Evolutionary conservation across 2,113 vertebrate species (phyloP).

Genomic region (Hyperoodon ampullatus): DNA sequence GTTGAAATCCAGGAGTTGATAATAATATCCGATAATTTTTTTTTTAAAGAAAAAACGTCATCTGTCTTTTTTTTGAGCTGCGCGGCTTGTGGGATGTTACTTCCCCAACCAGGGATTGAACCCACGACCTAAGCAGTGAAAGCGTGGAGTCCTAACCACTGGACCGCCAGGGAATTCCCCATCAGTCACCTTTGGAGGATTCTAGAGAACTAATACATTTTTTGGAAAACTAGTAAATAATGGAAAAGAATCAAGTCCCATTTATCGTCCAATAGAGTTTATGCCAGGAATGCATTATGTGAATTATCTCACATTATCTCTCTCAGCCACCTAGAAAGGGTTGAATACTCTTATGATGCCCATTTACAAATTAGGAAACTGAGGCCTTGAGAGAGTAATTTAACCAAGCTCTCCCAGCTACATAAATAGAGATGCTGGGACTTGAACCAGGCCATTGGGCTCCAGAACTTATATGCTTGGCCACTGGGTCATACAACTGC

Average conservation of each 20-base stretch:
- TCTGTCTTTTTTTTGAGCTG: too few species aligned
- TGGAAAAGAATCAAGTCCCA: not conserved
- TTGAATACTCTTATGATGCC: not conserved
- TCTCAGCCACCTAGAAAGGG: not conserved
- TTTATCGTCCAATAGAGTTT: not conserved
- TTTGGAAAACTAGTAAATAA: not conserved
- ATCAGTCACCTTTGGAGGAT: not conserved
- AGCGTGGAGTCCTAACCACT: too few species aligned
- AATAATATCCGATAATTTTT: not conserved
- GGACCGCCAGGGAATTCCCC: not conserved
- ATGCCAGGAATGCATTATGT: not conserved
- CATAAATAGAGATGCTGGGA: not conserved
- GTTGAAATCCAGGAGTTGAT: not conserved
- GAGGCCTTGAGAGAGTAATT: not conserved
- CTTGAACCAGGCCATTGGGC: not conserved
- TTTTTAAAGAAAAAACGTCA: not conserved
- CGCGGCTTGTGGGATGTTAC: too few species aligned
- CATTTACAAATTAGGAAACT: not conserved
- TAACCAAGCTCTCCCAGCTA: not conserved
- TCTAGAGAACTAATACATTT: not conserved
- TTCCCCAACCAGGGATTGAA: too few species aligned
- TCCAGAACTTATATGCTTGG: not conserved
- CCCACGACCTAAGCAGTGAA: too few species aligned
- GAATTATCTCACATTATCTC: not conserved
- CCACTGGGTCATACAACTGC: not conserved